phyloP scores from a whole-genome alignment of 2,113 vertebrate genomes.

The Neogale vison region DNA sequence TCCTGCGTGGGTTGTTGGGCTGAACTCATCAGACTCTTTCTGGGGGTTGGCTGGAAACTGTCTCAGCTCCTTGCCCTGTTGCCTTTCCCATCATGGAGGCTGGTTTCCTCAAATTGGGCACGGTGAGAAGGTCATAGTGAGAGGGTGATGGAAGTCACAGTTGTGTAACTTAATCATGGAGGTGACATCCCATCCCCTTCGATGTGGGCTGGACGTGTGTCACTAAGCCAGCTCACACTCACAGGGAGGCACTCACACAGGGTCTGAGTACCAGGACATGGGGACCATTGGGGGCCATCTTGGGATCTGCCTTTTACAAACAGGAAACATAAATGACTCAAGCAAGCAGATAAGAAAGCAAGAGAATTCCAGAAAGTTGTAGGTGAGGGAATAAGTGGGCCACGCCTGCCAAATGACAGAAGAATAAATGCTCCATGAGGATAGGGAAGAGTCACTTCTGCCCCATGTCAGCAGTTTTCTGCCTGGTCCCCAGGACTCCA shows the following conservation, averaged over 20 bases:
- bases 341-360: neutral
- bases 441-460: neutral
- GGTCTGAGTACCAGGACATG: neutral
- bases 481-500: fast-evolving
- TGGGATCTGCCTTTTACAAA: neutral
- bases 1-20: neutral
- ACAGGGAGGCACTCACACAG: neutral
- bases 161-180: neutral
- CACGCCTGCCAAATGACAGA: fast-evolving
- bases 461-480: neutral
- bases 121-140: neutral
- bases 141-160: neutral
- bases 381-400: neutral
- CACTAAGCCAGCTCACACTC: neutral
- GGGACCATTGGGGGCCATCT: neutral
- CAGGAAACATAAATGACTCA: neutral
- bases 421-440: fast-evolving
- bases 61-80: neutral
- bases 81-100: neutral
- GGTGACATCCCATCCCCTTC: neutral
- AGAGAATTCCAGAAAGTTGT: neutral
- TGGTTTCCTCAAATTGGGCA: neutral
- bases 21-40: neutral
- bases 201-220: neutral
- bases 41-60: neutral